These are phyloP conservation scores for Anas capensis DNA, from an alignment of 2,797 vertebrate species.

Conservation along the genomic window DNA sequence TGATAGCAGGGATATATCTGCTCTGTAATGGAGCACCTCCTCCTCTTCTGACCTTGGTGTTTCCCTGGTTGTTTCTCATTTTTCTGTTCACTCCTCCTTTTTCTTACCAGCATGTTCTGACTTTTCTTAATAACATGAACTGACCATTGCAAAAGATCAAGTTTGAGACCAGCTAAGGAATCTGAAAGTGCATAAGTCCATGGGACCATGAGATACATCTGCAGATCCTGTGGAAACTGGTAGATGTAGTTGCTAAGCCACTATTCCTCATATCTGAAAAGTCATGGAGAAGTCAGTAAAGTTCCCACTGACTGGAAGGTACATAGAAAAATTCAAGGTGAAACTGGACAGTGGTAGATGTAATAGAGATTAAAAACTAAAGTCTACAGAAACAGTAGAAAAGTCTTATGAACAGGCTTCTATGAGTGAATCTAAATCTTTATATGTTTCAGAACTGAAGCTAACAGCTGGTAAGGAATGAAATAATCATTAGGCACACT, in stretches of 20 bases:
- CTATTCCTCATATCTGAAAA: no score
- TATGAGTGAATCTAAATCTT: background rate
- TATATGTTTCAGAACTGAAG: background rate
- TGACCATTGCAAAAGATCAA: no score
- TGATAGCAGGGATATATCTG: accelerated
- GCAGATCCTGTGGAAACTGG: no score
- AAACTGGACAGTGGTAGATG: background rate
- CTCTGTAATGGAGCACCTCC: background rate
- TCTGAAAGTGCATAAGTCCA: no score
- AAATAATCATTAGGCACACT: background rate
- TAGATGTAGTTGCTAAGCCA: no score
- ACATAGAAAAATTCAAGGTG: background rate
- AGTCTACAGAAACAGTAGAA: background rate
- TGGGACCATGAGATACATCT: no score
- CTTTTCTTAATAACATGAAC: background rate
- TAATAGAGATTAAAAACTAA: background rate
- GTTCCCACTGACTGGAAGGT: background rate
- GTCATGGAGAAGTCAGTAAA: no score
- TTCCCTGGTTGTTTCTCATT: background rate
- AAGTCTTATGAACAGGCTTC: accelerated
- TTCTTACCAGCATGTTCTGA: background rate
- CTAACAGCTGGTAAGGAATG: background rate
- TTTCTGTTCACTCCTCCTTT: background rate
- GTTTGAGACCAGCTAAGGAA: no score
- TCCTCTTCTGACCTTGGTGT: background rate